These are phyloP conservation scores for Vombatus ursinus DNA, from an alignment of 2,113 vertebrate genomes.

Conservation along the genomic window DNA sequence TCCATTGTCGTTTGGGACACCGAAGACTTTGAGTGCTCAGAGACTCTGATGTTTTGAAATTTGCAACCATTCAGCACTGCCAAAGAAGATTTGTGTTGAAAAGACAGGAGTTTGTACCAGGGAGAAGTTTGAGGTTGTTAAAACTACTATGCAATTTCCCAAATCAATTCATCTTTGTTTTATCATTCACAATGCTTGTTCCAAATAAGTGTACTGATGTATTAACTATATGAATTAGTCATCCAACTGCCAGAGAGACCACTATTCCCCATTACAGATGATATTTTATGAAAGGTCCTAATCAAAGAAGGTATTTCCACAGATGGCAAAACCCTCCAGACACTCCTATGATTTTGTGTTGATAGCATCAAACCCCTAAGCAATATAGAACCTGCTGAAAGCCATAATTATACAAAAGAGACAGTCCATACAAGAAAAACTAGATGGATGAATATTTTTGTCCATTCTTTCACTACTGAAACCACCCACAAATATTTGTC, in stretches of 20 bases:
- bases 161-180: neutral
- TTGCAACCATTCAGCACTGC: neutral
- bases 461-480: neutral
- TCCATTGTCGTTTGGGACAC: neutral
- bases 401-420: neutral
- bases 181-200: neutral
- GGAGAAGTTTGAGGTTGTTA: neutral
- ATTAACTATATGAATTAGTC: neutral
- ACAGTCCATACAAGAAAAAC: neutral
- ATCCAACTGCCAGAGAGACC: neutral
- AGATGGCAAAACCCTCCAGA: neutral
- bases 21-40: neutral
- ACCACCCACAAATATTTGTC: slow-evolving; percentile 15
- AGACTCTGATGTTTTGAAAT: neutral
- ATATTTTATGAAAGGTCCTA: neutral
- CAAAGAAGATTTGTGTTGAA: neutral
- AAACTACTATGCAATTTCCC: neutral
- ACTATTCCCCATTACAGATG: neutral
- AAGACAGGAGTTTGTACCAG: neutral
- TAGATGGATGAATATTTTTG: neutral
- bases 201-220: neutral
- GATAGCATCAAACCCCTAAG: neutral
- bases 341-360: neutral
- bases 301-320: neutral
- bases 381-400: neutral